phyloP scores from a whole-genome alignment of 2,888 invertebrate species.

The Dermolepida albohirtum region DNA sequence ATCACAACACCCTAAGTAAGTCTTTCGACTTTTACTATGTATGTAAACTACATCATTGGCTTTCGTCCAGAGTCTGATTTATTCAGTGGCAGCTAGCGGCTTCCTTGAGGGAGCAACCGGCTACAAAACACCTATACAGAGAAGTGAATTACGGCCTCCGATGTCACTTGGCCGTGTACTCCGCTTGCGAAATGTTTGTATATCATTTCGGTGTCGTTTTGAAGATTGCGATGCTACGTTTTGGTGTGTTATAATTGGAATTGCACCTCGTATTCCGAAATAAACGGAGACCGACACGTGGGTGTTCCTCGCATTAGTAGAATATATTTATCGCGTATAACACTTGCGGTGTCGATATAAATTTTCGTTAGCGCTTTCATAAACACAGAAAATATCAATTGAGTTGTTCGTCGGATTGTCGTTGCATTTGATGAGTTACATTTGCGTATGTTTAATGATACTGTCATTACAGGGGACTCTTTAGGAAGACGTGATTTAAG shows the following conservation, averaged over 20 bases:
- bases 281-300: conserved; percentile 50
- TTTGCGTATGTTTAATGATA: not conserved
- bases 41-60: conserved; percentile 50
- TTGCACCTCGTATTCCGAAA: conserved; percentile 55
- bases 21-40: conserved; percentile 16
- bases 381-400: conserved; percentile 29
- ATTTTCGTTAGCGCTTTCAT: conserved; percentile 18
- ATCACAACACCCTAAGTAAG: conserved; percentile 6
- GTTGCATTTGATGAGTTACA: not conserved
- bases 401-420: conserved; percentile 26
- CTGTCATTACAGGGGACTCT: no score
- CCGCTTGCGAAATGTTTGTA: conserved; percentile 62
- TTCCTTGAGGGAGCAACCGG: conserved; percentile 58
- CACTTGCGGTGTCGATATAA: conserved; percentile 36
- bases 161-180: conserved; percentile 61
- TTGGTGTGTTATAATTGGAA: conserved; percentile 58
- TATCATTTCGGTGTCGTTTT: conserved; percentile 60
- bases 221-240: conserved; percentile 57
- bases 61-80: conserved; percentile 59
- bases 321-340: conserved; percentile 37
- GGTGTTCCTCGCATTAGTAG: conserved; percentile 50
- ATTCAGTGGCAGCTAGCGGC: conserved; percentile 59
- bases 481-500: no score
- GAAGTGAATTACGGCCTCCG: conserved; percentile 59
- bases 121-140: conserved; percentile 61